Conservation (phyloP, 2,797 vertebrate genomes). For the Agapornis canus region DNA sequence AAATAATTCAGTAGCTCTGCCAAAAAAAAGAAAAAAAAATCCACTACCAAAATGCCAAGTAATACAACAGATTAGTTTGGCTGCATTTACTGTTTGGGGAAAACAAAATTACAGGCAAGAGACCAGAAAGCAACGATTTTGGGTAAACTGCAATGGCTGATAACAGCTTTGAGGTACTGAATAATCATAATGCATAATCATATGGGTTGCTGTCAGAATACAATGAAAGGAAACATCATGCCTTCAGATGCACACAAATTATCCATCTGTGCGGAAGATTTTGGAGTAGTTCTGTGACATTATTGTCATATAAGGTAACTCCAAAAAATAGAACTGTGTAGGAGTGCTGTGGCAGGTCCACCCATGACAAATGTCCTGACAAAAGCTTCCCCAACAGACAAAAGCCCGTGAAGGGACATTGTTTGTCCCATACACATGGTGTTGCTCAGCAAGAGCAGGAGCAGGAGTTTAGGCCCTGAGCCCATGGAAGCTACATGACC, state of each 20-base stretch:
- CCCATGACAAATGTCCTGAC: neutral
- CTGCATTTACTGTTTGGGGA: conserved; percentile 16
- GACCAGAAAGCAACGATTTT: neutral
- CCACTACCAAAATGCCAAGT: neutral
- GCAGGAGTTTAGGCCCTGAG: too few relatives aligned
- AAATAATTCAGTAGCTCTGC: neutral
- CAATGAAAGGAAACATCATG: conserved; percentile 32
- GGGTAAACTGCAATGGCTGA: conserved; percentile 4
- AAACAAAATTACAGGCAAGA: conserved; percentile 40
- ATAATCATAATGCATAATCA: conserved; percentile 39
- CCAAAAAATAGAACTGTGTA: neutral
- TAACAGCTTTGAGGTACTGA: conserved; percentile 29
- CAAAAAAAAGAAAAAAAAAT: neutral
- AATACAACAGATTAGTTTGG: conserved; percentile 30
- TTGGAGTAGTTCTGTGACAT: conserved; percentile 5
- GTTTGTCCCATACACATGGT: neutral
- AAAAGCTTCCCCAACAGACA: neutral
- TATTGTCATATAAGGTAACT: conserved; percentile 13
- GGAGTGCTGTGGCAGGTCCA: neutral
- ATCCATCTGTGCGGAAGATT: neutral
- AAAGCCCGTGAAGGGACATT: neutral
- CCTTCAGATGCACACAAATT: conserved; percentile 42
- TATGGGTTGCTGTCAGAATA: conserved; percentile 34
- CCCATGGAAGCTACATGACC: too few relatives aligned
- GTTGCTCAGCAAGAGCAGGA: too few relatives aligned